Evolutionary conservation across 2,113 vertebrate genomes (phyloP), one percentile per base, ranked within the genome.

Genomic region (Peromyscus maniculatus): DNA sequence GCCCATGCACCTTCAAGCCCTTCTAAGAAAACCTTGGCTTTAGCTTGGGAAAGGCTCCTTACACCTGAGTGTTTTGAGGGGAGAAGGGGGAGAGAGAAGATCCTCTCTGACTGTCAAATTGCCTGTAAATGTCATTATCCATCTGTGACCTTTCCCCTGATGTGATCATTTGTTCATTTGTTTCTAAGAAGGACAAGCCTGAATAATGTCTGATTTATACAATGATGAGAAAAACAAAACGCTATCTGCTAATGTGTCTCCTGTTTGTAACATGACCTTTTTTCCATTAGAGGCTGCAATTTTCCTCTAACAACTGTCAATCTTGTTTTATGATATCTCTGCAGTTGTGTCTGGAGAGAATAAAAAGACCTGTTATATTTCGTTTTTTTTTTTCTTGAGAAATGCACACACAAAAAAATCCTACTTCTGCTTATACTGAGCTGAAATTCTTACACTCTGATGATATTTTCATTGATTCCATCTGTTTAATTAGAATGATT

Each of bases 401-500:
- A 69, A 36, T 31, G 0, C 19, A 13, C n/a, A n/a, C n/a, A 39
- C 64, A 55, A 55, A 55, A 64, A 43, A 84, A 93, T 64, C 21
- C 10, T 90, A 43, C 22, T 9, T 89, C 64, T 89, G 39, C 59
- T 89, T 96, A 89, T 57, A 36, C 43, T 39, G 33, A 62, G 52
- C 55, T 91, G 80, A 89, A 36, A 64, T 77, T 91, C 39, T 59
- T 90, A 67, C 39, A 31, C 12, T 69, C 28, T 46, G 13, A 24
- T 59, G 36, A 21, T 71, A 77, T 36, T 95, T 75, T 75, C 64
- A 74, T 89, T 95, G 49, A 94, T 82, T 57, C 9, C 80, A 71
- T 74, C 39, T 87, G 26, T 71, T 55, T 95, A 55, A 80, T 95
- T 94, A 91, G 88, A 93, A 80, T 86, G 77, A 94, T 19, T 93